These are phyloP conservation scores for Fragum sueziense DNA, from an alignment of 2,888 invertebrate species.

Conservation along the genomic window DNA sequence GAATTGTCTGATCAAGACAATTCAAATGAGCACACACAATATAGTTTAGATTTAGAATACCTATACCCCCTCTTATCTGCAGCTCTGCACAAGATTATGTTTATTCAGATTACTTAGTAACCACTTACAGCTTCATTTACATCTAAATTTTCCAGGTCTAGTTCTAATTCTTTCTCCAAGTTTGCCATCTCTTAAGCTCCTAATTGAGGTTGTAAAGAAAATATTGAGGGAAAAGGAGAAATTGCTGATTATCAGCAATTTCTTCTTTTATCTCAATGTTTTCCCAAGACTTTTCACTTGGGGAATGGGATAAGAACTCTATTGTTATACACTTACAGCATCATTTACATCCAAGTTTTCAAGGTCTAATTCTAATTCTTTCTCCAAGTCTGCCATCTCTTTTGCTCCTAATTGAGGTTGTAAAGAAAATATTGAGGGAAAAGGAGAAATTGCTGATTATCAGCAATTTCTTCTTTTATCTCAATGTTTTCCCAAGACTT, in stretches of 20 bases:
- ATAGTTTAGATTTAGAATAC: conserved; percentile 55
- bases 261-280: neutral
- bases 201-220: conserved; percentile 50
- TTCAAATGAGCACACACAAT: conserved; percentile 72
- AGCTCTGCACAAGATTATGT: neutral
- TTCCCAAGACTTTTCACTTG: neutral
- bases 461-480: neutral
- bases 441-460: neutral
- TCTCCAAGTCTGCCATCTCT: conserved; percentile 83
- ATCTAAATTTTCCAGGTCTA: conserved; percentile 91
- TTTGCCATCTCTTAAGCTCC: conserved; percentile 70
- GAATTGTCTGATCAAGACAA: too few relatives aligned
- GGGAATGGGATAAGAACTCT: neutral
- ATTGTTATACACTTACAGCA: conserved; percentile 85
- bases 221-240: too few relatives aligned
- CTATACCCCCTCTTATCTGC: neutral
- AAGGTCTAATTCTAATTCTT: conserved; percentile 92
- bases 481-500: neutral
- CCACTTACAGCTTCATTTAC: conserved; percentile 89
- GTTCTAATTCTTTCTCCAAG: conserved; percentile 89
- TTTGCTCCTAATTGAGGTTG: conserved; percentile 58
- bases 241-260: neutral
- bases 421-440: too few relatives aligned
- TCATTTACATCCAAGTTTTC: conserved; percentile 92
- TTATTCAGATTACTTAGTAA: neutral